These are phyloP conservation scores for Dasypogon diadema DNA, from an alignment of 2,888 invertebrate species.

Conservation along the genomic window DNA sequence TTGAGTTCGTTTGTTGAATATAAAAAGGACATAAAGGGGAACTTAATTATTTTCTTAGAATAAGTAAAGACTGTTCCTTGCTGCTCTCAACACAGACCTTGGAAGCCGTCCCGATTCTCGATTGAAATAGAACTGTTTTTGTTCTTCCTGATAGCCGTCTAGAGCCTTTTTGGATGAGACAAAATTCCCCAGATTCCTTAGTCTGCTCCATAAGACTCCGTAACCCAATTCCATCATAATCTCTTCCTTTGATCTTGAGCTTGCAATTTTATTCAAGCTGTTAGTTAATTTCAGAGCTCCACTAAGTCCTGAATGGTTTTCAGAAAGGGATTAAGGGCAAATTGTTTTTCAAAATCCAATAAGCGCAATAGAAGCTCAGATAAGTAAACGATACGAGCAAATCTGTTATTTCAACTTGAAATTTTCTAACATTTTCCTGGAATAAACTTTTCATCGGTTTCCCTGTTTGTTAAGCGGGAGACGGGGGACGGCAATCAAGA, in stretches of 20 bases:
- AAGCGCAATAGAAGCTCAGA: not conserved
- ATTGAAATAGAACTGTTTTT: not conserved
- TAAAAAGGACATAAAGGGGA: not conserved
- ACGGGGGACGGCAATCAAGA: not conserved
- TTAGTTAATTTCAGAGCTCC: not conserved
- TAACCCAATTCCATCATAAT: not conserved
- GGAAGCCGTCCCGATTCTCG: not conserved
- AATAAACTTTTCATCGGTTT: conserved; percentile 11
- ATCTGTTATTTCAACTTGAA: not conserved
- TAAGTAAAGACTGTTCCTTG: not conserved
- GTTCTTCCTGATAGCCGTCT: not conserved
- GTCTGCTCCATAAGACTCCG: not conserved
- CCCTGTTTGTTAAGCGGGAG: not conserved
- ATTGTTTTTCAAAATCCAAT: not conserved
- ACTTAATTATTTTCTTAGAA: conserved; percentile 35
- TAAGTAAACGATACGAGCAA: not conserved
- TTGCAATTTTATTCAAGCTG: not conserved
- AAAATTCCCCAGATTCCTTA: not conserved
- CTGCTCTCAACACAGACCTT: not conserved
- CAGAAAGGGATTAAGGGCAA: not conserved
- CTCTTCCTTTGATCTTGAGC: not conserved
- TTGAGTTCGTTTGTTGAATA: not conserved
- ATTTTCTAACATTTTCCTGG: not conserved
- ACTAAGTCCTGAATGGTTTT: not conserved
- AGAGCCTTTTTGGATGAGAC: not conserved